Evolutionary conservation across 2,888 invertebrate species (phyloP).

Genomic region (Rotaria macrura): DNA sequence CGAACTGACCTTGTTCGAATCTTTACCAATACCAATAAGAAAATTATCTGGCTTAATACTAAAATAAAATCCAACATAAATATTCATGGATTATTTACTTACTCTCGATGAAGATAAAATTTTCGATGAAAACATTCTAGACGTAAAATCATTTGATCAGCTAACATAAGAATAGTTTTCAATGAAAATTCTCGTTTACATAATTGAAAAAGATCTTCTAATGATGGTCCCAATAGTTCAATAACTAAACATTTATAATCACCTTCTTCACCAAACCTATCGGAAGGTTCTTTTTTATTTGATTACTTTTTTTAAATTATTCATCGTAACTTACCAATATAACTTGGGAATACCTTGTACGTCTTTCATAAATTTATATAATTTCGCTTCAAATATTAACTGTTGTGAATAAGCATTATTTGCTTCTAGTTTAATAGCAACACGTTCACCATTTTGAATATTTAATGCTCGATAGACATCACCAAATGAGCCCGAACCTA

Average conservation of each 20-base stretch:
- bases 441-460: not conserved
- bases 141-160: constrained; percentile 11
- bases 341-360: not conserved
- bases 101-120: constrained; percentile 16
- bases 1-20: not conserved
- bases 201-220: constrained; percentile 18
- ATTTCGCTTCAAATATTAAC: not conserved
- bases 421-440: not conserved
- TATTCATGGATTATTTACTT: not conserved
- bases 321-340: not conserved
- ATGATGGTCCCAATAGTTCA: not conserved
- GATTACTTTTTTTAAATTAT: not conserved
- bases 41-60: constrained; percentile 20
- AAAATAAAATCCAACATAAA: not conserved
- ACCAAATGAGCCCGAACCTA: constrained; percentile 21
- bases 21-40: not conserved
- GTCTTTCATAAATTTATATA: not conserved
- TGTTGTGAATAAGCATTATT: not conserved
- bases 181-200: not conserved
- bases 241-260: constrained; percentile 16
- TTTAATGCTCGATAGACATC: not conserved
- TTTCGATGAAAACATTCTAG: not conserved
- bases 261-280: not conserved
- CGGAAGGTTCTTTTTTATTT: too few relatives aligned
- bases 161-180: constrained; percentile 22